These are phyloP conservation scores for Listrodromus nycthemerus DNA, from an alignment of 2,888 invertebrate species.

Conservation along the genomic window DNA sequence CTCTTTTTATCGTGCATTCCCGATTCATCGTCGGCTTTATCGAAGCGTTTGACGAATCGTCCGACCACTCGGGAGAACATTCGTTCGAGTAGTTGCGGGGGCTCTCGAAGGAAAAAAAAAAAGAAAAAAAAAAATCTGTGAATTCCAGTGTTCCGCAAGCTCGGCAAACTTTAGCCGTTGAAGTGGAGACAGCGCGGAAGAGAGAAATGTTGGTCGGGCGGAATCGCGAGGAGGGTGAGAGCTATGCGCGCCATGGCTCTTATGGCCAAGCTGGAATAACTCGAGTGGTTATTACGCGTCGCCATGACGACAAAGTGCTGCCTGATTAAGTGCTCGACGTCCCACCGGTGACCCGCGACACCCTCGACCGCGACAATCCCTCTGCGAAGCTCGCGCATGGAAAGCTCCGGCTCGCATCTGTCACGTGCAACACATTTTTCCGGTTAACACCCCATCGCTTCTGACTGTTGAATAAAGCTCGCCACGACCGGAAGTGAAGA, in stretches of 20 bases:
- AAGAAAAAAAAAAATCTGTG: conserved; percentile 54
- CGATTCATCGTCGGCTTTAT: conserved; percentile 23
- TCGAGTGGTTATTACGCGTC: conserved; percentile 83
- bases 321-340: conserved; percentile 81
- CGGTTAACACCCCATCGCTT: conserved; percentile 7
- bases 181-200: conserved; percentile 34
- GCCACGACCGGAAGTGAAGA: neutral
- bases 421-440: conserved; percentile 48
- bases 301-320: conserved; percentile 83
- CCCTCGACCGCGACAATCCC: conserved; percentile 35
- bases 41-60: conserved; percentile 20
- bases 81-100: conserved; percentile 9
- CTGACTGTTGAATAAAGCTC: conserved; percentile 8
- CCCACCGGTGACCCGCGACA: conserved; percentile 71
- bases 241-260: conserved; percentile 49
- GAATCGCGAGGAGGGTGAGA: conserved; percentile 27
- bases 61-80: conserved; percentile 17
- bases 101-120: conserved; percentile 6
- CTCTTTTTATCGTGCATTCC: neutral
- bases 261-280: conserved; percentile 73
- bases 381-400: conserved; percentile 11
- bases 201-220: conserved; percentile 32
- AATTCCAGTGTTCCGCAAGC: conserved; percentile 27
- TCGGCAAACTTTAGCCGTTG: conserved; percentile 39
- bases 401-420: conserved; percentile 32